These are phyloP conservation scores for Rhombomys opimus DNA, from an alignment of 2,113 vertebrate species.

Conservation along the genomic window DNA sequence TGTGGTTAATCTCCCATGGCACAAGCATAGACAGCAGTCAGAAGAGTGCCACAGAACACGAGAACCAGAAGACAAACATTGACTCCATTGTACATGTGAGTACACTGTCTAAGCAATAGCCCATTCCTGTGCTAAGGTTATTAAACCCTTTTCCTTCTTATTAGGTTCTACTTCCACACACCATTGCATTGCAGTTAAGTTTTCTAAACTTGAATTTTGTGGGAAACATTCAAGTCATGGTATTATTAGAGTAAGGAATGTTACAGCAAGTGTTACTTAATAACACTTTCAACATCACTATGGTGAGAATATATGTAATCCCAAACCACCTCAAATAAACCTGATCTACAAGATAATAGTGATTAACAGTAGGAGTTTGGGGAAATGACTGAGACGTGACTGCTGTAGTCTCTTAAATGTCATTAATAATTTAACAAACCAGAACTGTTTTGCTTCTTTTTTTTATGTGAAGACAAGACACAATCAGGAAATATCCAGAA, in stretches of 20 bases:
- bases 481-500: background rate
- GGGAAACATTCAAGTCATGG: background rate
- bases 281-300: background rate
- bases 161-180: background rate
- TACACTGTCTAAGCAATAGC: no score
- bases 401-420: fast-evolving
- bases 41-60: background rate
- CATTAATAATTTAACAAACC: background rate
- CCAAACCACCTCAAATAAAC: background rate
- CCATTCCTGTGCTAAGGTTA: no score
- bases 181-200: background rate
- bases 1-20: background rate
- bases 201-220: background rate
- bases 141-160: background rate
- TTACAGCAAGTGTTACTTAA: background rate
- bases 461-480: no score
- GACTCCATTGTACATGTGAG: background rate
- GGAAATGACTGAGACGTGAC: fast-evolving
- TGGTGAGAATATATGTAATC: background rate
- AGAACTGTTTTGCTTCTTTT: background rate
- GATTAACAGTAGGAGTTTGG: background rate
- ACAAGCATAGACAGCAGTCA: background rate
- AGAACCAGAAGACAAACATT: background rate
- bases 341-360: background rate
- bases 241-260: background rate